Conservation (phyloP, 2,888 invertebrate species). For the Lottia gigantea region DNA sequence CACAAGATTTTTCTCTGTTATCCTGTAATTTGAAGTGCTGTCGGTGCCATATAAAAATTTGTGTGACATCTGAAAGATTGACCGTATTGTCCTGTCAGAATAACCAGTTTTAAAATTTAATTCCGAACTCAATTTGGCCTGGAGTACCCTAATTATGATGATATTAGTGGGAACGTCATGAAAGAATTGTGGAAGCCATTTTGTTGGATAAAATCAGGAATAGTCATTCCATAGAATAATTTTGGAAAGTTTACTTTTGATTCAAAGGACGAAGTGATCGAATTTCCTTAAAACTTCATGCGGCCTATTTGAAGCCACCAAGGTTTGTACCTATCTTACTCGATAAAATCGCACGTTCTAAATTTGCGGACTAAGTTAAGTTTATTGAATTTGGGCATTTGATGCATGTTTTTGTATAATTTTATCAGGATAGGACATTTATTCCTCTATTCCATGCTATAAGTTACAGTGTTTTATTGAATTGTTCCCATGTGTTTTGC, state of each 20-base stretch:
- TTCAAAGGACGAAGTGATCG: neutral
- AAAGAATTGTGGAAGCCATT: slow-evolving; percentile 33
- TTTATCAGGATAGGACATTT: too few relatives aligned
- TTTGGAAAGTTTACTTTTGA: slow-evolving; percentile 3
- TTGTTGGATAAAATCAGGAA: slow-evolving; percentile 27
- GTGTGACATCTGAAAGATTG: neutral
- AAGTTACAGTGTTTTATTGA: neutral
- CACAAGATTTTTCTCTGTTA: too few relatives aligned
- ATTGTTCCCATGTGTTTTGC: slow-evolving; percentile 31
- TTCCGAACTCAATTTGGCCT: slow-evolving; percentile 31
- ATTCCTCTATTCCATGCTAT: too few relatives aligned
- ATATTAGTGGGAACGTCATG: slow-evolving; percentile 30
- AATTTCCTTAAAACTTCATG: neutral
- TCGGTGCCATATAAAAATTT: too few relatives aligned
- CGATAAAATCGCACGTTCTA: too few relatives aligned
- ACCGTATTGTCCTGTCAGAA: slow-evolving; percentile 12
- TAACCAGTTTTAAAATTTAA: slow-evolving; percentile 29
- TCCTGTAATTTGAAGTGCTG: too few relatives aligned
- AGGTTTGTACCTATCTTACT: too few relatives aligned
- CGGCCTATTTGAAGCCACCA: neutral
- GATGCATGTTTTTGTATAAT: too few relatives aligned
- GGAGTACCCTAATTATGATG: slow-evolving; percentile 34
- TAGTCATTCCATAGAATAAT: slow-evolving; percentile 5
- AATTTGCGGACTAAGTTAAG: too few relatives aligned
- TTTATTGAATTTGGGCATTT: too few relatives aligned